Percentiles rank a stretch among this genome's conserved stretches.
These are phyloP conservation scores for Goniozus legneri DNA, from an alignment of 1,140 invertebrate species.

Conservation along the genomic window DNA sequence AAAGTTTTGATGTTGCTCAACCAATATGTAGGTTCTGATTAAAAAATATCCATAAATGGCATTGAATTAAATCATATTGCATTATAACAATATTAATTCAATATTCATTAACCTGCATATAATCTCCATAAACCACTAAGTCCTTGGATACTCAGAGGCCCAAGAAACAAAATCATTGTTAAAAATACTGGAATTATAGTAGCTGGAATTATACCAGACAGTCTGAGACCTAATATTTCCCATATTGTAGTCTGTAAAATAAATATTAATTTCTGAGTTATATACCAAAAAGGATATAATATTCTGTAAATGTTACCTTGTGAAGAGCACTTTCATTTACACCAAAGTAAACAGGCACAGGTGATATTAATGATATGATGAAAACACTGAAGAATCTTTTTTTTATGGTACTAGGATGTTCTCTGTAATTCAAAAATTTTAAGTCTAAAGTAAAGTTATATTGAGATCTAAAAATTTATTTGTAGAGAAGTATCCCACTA, in stretches of 20 bases:
- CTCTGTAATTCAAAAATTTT: constrained; percentile 58
- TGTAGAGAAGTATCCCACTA: background rate
- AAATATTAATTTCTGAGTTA: constrained; percentile 8
- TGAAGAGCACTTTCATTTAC: constrained; percentile 60
- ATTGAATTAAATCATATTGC: background rate
- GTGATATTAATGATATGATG: constrained; percentile 75
- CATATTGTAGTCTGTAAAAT: constrained; percentile 60
- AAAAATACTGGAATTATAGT: constrained; percentile 72
- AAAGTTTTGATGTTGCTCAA: constrained; percentile 66
- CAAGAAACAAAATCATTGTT: constrained; percentile 81
- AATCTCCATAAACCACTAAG: constrained; percentile 67
- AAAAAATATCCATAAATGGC: background rate
- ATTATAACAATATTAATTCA: background rate
- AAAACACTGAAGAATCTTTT: constrained; percentile 82
- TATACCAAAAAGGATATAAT: too few species aligned
- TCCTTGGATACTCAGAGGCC: constrained; percentile 72
- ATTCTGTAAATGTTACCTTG: constrained; percentile 48
- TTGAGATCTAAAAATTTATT: too few species aligned
- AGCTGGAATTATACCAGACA: constrained; percentile 70
- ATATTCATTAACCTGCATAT: constrained; percentile 62
- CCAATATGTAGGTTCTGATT: constrained; percentile 74
- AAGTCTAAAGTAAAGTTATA: too few species aligned
- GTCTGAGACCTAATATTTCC: constrained; percentile 74
- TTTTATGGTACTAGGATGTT: constrained; percentile 86
- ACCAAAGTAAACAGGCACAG: constrained; percentile 70